Base-by-base conservation (phyloP, 2,888 invertebrate genomes). In the Antitype chi region DNA sequence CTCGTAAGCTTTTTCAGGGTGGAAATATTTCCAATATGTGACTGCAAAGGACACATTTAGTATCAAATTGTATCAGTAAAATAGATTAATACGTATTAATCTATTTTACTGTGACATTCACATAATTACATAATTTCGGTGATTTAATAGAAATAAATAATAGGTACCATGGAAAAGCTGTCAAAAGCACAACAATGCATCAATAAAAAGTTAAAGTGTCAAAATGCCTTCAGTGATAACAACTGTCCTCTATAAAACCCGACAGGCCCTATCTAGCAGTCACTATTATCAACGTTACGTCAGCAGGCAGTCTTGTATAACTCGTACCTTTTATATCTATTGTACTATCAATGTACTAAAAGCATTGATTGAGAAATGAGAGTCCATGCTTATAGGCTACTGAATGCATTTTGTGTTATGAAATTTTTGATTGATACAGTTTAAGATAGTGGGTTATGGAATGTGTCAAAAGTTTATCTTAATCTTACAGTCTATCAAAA, bases 291-390 rank as follows among this genome's bases (percentile, higher is more conserved):
- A 74, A 43, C 0, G 47, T 78, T 78, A 13, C 74, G 81, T 81
- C 82, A 87, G 74, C 70, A 17, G 64, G 52, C 49, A 63, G 47
- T 23, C 71, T 66, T 72, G 76, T 82, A 84, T 75, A 43, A 52
- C 52, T 64, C 0, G 15, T 23, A 60, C 69, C 70, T 74, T 80
- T 86, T 72, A 73, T 78, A 74, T 60, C 64, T 64, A 59, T 60
- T 69, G 43, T 76, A 67, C 28, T 77, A 81, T 81, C 76, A 78
- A 70, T 49, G 4, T 70, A 78, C 78, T 88, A 87, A 87, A 84
- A 88, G 88, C 77, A 82, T 85, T 70, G 74, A 78, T 86, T 76
- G 70, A 60, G 78, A 79, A 86, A 86, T 64, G 52, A 53, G 17
- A 13, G 59, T 7, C 67, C 60, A 55, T 67, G 25, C 74, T 64